Base-by-base conservation (phyloP, 2,888 invertebrate genomes). In the Psococerastis gibbosa region DNA sequence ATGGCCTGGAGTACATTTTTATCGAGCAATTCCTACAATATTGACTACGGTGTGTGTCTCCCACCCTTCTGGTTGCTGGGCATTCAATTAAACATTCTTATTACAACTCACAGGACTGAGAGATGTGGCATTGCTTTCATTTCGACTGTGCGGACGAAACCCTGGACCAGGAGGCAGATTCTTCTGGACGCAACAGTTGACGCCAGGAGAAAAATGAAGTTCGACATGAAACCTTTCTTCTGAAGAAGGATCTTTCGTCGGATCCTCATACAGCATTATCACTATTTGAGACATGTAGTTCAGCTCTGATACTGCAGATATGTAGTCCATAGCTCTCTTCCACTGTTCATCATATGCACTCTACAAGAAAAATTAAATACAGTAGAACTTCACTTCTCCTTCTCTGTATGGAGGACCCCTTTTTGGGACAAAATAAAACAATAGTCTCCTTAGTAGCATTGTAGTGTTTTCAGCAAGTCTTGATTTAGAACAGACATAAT, bases 271-370 rank as follows among this genome's bases (percentile, higher is more conserved):
- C 1, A 94, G 66, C 91, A 99, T 92, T 20, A 98, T 88, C 1
- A 95, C 95, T 46, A 98, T 87, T 64, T 98, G 97, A 3, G 95
- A 94, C 88, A 98, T 91, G 64, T 98, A 98, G 67, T 98, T 98
- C 22, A 98, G 71, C 62, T 98, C 98, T 0, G 95, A 89, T 4
- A 97, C 94, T 72, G 89, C 88, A 16, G 87, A 87, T 18, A 98
- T 82, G 60, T 97, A 99, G 57, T 97, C 91, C 92, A 97, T 92
- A 0, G 98, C 97, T 47, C 95, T 73, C 11, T 84, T 76, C 98
- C 98, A 99, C 58, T 98, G 97, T 60, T 94, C 91, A 60, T 98
- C 97, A 53, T 78, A 84, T 38, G 15, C 20, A 13, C 15, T 22
- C 38, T 38, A n/a, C n/a, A n/a, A n/a, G n/a, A n/a, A n/a, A n/a